Conservation (phyloP, 1,140 invertebrate genomes). For the Penaeus chinensis region DNA sequence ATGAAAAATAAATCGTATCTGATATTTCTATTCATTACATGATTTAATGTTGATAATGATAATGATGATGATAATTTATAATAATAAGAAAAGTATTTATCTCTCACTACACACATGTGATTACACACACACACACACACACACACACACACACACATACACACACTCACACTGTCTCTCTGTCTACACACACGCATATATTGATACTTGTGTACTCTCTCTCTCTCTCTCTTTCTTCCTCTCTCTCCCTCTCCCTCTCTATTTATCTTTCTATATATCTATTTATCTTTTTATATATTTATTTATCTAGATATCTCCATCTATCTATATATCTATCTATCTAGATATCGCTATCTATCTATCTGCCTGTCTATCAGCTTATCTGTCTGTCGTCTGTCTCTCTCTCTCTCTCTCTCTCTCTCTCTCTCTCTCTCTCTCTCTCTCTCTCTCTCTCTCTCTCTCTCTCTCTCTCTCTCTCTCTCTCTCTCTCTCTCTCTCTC, state of each 20-base stretch:
- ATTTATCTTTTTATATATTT: neutral
- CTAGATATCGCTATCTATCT: too few relatives aligned
- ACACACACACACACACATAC: neutral
- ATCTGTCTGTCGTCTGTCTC: neutral
- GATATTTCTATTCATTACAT: too few relatives aligned
- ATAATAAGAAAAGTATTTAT: neutral
- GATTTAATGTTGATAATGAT: neutral
- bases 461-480: neutral
- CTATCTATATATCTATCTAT: too few relatives aligned
- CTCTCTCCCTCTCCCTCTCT: slow-evolving; percentile 4
- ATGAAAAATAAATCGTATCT: neutral
- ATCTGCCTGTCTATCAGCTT: neutral
- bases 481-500: neutral
- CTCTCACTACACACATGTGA: neutral
- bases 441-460: neutral
- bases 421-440: neutral
- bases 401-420: neutral
- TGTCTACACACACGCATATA: neutral
- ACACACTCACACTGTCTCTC: neutral
- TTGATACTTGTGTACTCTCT: neutral
- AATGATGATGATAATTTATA: neutral
- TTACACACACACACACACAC: neutral
- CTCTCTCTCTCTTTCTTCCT: neutral
- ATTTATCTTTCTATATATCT: neutral
- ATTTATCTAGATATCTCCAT: neutral